phyloP scores from a whole-genome alignment of 2,113 vertebrate species.

The Microtus ochrogaster region DNA sequence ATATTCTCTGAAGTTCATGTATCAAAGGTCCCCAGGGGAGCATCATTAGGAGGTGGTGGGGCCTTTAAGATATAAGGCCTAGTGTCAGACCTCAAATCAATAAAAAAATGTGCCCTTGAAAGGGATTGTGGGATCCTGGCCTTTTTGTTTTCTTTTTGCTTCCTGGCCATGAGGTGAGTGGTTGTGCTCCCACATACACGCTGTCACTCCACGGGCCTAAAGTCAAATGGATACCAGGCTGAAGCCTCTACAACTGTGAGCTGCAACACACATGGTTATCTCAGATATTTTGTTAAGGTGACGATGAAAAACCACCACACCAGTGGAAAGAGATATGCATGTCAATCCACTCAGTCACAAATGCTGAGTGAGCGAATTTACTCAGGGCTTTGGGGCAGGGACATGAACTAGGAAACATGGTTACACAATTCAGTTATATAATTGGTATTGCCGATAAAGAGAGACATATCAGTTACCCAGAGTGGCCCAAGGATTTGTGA shows the following conservation, averaged over 20 bases:
- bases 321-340: neutral
- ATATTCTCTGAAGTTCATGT: neutral
- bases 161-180: neutral
- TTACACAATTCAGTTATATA: slow-evolving; percentile 22
- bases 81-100: neutral
- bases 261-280: neutral
- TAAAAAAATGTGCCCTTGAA: neutral
- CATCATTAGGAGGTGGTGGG: neutral
- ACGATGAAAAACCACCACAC: neutral
- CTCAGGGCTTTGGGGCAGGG: slow-evolving; percentile 9
- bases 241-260: neutral
- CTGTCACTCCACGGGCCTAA: neutral
- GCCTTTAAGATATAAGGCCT: too few species aligned
- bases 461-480: slow-evolving; percentile 29
- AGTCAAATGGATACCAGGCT: neutral
- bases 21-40: neutral
- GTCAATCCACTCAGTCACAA: neutral
- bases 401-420: neutral
- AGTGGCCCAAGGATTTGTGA: neutral
- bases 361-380: slow-evolving; percentile 11
- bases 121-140: neutral
- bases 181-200: neutral
- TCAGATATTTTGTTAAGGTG: neutral
- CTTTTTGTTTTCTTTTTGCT: neutral
- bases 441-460: neutral